A percentile compares a stretch with the other conserved stretches of the same genome.
Conservation (phyloP, 2,797 vertebrate genomes). For the Xenentodon cancila region DNA sequence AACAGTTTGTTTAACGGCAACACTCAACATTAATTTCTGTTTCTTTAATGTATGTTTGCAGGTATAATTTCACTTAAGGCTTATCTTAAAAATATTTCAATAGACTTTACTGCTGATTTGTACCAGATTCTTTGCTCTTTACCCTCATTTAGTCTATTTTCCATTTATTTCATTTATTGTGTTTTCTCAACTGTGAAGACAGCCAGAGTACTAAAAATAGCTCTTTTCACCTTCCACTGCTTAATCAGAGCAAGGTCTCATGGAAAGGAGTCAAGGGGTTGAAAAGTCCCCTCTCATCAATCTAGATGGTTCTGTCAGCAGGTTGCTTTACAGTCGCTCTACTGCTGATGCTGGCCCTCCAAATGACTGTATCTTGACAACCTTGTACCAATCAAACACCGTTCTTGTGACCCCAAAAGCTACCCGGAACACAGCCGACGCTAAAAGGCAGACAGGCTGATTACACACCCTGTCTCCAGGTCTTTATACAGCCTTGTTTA, state of each 20-base stretch:
- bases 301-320: slow-evolving; percentile 56
- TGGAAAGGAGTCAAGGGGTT: slow-evolving; percentile 52
- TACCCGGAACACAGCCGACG: slow-evolving; percentile 44
- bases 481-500: slow-evolving; percentile 61
- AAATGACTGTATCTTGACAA: slow-evolving; percentile 63
- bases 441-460: slow-evolving; percentile 58
- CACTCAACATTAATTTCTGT: slow-evolving; percentile 9
- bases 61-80: background rate
- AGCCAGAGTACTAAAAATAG: slow-evolving; percentile 61
- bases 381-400: slow-evolving; percentile 65
- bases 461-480: slow-evolving; percentile 55
- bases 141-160: background rate
- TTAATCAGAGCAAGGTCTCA: slow-evolving; percentile 42
- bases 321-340: slow-evolving; percentile 45
- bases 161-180: slow-evolving; percentile 26
- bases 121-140: background rate
- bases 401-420: slow-evolving; percentile 55
- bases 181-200: slow-evolving; percentile 41
- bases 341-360: slow-evolving; percentile 41
- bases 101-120: background rate
- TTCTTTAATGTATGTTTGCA: background rate
- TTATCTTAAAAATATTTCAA: background rate
- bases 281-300: slow-evolving; percentile 63
- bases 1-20: slow-evolving; percentile 23
- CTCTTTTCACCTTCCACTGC: slow-evolving; percentile 23